Evolutionary conservation across 2,888 invertebrate genomes (phyloP), one percentile per base, ranked within the genome.

Genomic region (Drosophila multiciliata): DNA sequence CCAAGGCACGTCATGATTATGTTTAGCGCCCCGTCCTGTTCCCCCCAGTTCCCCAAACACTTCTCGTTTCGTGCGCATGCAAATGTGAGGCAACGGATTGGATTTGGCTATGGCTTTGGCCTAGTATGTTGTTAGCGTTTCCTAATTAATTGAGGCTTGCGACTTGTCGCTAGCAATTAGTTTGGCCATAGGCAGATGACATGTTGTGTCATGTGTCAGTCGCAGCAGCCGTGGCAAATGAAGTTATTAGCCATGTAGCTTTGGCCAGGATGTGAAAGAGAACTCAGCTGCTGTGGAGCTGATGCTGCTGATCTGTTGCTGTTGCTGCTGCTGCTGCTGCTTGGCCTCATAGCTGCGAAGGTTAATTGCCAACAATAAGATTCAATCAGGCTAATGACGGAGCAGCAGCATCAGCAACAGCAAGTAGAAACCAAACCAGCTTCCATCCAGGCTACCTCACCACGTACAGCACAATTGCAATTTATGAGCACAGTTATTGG

Each of bases 291-390:
- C 48, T 52, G 64, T 26, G 26, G 57, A 42, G 59, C 26, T 15
- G 62, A 40, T 52, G 62, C 35, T 35, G 54, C 59, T 45, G 52
- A 49, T 26, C 29, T 33, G 67, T 33, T 35, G 45, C 59, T 53
- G 66, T 11, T 17, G 64, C 45, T 50, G 53, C 35, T 38, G 53
- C 49, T 55, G 55, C 71, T 63, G 66, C 59, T 57, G 65, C 50
- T 74, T 85, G 83, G 70, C 85, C 87, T 73, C 61, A 55, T 71
- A 70, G 75, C 84, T 79, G 87, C 73, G 72, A 78, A 86, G 90
- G 87, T 87, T 87, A 87, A 87, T 87, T 87, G 87, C 83, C 79
- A 83, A 82, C 86, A 89, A 89, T 89, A 82, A 89, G 87, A 87
- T 87, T 89, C 82, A 90, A 87, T 87, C 87, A 89, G 89, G 84